Base-by-base conservation (phyloP, 1,140 invertebrate species). In the Camponotus pennsylvanicus region DNA sequence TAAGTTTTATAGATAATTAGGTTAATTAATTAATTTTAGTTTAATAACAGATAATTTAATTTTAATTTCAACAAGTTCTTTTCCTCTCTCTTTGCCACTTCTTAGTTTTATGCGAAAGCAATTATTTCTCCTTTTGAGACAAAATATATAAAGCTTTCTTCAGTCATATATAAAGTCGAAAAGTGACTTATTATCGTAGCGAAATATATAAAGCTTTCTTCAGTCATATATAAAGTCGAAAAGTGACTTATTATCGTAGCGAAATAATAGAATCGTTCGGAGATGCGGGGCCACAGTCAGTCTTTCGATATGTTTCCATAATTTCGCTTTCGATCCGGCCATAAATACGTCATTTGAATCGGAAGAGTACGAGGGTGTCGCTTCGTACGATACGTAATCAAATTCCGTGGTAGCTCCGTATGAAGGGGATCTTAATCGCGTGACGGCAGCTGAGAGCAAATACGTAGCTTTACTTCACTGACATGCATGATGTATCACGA, bases 281-380 rank as follows among this genome's bases (percentile, higher is more conserved):
- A 40, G 4, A 57, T 18, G 3, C 32, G n/a, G 45, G 42, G 27
- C 40, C 3, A 49, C 15, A 34, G 3, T 15, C n/a, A 32, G 13
- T 34, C 27, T 61, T 3, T 52, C 9, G 7, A 42, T 27, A 1
- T 21, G 52, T 57, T 57, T 75, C n/a, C 6, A 8, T 59, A 80
- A 80, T 80, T 80, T 70, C 6, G 66, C 37, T 18, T 40, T 80
- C 52, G 66, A 80, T 80, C 37, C 40, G n/a, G 37, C 15, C 49
- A 55, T 80, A 80, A 80, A 80, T 52, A 80, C 34, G 77, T 80
- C 64, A 42, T 70, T 70, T 80, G 63, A 34, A 80, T 55, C 21
- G 40, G 52, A 59, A 70, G 40, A 59, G 66, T 37, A 13, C 49
- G 49, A 80, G 77, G n/a, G 21, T 69, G 64, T 67, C 63, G 49